phyloP scores from a whole-genome alignment of 2,113 vertebrate species.

The Pseudorectes ferrugineus region DNA sequence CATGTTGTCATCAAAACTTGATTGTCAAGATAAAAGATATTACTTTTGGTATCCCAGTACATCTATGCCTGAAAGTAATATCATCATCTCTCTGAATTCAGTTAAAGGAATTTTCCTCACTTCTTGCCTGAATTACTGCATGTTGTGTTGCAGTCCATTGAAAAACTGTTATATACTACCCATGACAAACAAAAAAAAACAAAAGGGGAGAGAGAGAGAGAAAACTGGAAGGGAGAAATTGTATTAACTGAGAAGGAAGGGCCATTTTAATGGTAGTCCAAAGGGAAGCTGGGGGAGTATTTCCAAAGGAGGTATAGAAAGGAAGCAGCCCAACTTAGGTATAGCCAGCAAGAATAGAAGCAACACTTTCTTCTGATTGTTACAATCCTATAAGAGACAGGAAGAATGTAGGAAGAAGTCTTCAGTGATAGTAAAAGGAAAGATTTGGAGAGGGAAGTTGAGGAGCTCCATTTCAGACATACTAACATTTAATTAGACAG shows the following conservation, averaged over 20 bases:
- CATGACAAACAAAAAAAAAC: neutral
- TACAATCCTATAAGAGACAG: neutral
- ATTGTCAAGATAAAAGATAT: neutral
- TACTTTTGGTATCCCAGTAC: neutral
- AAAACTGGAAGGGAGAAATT: neutral
- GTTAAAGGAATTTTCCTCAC: slow-evolving; percentile 1
- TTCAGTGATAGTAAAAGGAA: neutral
- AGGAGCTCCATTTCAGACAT: neutral
- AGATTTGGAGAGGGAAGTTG: neutral
- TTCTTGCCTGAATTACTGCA: neutral
- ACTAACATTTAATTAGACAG: neutral
- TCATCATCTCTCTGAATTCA: neutral
- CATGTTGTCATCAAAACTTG: neutral
- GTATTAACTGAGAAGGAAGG: neutral
- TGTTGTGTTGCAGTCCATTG: neutral
- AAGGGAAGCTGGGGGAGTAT: neutral
- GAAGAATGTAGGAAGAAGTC: neutral
- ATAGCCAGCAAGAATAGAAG: neutral
- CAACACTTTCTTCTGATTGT: neutral
- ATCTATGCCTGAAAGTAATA: neutral
- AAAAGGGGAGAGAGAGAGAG: too few relatives aligned
- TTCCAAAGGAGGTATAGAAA: neutral
- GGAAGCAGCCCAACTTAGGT: neutral
- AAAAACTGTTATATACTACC: neutral
- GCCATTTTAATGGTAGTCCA: neutral